Base-by-base conservation (phyloP, 2,888 invertebrate species). In the Cantharis lateralis region DNA sequence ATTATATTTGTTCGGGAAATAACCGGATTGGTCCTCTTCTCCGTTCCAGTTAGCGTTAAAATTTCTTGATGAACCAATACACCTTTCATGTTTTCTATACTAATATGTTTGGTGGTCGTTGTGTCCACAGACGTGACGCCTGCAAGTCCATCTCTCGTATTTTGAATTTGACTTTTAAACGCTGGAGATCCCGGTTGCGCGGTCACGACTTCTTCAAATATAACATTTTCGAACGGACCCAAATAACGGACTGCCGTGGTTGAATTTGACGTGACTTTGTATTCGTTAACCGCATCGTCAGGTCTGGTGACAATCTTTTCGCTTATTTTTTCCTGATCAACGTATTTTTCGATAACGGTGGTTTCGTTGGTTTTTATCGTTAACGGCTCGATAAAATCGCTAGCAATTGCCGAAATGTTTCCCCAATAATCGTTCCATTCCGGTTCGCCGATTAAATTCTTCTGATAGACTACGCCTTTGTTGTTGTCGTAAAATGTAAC, bases 391-490 rank as follows among this genome's bases (percentile, higher is more conserved):
- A 2, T 16, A 62, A 64, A 72, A 15, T 62, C 15, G 9, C 18
- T 66, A 20, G 72, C 72, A 15, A 68, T 61, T 64, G 32, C 70
- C 16, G 75, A 62, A 62, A 78, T 70, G n/a, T 70, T 48, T 62
- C 66, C 16, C 75, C 75, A 78, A 26, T 72, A 78, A 16, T 78
- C 68, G 26, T 70, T 70, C n/a, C 24, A 61, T 24, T 16, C 70
- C 2, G 64, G 69, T 48, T 78, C 78, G 0, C 62, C 68, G 32
- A 64, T 72, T 26, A 75, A 15, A 11, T 26, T 26, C 26, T 48
- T 20, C 28, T 62, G 15, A 5, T 70, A 62, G 7, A 74, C 20
- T 5, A 24, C 9, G 2, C 63, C 69, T 4, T 70, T 61, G 5
- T 66, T 61, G 11, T 15, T n/a, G 15, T 75, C 70, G 15, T 72